These are phyloP conservation scores for Eriosoma lanigerum DNA, from an alignment of 1,140 invertebrate genomes.

Conservation along the genomic window DNA sequence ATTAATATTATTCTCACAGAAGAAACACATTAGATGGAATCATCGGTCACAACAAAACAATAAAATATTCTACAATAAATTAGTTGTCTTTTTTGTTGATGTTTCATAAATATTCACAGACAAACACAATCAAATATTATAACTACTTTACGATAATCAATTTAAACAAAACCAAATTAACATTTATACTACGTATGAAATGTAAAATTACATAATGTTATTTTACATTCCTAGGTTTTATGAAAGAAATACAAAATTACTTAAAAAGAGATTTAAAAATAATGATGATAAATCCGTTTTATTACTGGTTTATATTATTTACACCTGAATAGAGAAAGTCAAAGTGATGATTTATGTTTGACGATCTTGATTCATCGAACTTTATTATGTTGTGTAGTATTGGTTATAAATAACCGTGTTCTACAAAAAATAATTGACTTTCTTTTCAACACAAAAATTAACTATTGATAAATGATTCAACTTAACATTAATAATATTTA, in stretches of 20 bases:
- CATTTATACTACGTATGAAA: too few relatives aligned
- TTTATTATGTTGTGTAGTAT: constrained; percentile 16
- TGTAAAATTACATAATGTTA: too few relatives aligned
- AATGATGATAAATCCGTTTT: constrained; percentile 39
- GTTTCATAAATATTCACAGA: too few relatives aligned
- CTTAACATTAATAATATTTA: background rate
- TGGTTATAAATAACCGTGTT: constrained; percentile 21
- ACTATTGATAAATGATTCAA: constrained; percentile 31
- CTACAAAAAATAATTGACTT: background rate
- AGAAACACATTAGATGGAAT: too few relatives aligned
- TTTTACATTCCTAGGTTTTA: too few relatives aligned
- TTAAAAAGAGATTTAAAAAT: constrained; percentile 31
- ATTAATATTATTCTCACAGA: too few relatives aligned
- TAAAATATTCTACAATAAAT: too few relatives aligned
- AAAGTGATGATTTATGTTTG: constrained; percentile 38
- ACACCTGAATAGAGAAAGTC: constrained; percentile 32
- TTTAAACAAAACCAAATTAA: too few relatives aligned
- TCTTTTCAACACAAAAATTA: constrained; percentile 12
- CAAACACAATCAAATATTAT: too few relatives aligned
- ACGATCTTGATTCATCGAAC: constrained; percentile 22
- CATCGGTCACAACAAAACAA: too few relatives aligned
- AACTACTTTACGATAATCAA: too few relatives aligned
- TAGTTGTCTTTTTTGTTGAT: too few relatives aligned
- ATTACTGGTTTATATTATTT: constrained; percentile 8
- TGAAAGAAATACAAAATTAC: background rate